A percentile compares a stretch with the other conserved stretches of the same genome.
phyloP scores from a whole-genome alignment of 2,797 vertebrate species.

The Arctocebus calabarensis region DNA sequence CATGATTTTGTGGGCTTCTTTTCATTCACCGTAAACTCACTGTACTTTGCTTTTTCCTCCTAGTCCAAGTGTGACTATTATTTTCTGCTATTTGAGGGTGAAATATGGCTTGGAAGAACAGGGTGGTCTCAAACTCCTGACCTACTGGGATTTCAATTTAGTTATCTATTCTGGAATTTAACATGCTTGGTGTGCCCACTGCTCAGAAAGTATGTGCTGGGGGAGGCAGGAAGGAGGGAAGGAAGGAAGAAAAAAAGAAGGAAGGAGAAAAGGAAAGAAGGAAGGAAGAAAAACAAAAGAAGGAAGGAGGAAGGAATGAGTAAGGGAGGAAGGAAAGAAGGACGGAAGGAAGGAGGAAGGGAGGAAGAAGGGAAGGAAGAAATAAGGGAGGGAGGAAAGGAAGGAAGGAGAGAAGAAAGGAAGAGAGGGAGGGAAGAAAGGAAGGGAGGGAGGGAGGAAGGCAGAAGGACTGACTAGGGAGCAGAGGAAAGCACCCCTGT shows the following conservation, averaged over 20 bases:
- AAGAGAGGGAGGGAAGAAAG: too few species aligned
- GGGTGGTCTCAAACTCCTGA: neutral
- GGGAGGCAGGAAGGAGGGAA: too few species aligned
- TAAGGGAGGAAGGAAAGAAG: too few species aligned
- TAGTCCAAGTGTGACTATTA: neutral
- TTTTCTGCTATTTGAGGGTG: neutral
- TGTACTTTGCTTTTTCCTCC: neutral
- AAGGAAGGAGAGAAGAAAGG: too few species aligned
- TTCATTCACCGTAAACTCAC: neutral
- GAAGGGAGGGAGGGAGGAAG: too few species aligned
- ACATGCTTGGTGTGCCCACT: neutral
- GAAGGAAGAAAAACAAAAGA: too few species aligned
- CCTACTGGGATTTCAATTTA: neutral
- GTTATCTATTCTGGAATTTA: neutral
- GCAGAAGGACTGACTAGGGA: neutral
- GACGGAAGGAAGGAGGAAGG: too few species aligned
- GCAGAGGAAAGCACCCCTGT: neutral
- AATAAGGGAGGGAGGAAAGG: too few species aligned
- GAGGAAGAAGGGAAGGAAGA: too few species aligned
- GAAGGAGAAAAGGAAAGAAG: too few species aligned
- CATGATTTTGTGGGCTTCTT: neutral
- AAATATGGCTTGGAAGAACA: neutral
- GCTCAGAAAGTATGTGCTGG: neutral
- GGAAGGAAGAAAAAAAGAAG: too few species aligned
- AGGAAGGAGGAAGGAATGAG: too few species aligned